Percentiles rank a stretch among this genome's conserved stretches.
phyloP scores from a whole-genome alignment of 37 sponge, comb jelly and placozoan species.

The Chondrilla cf. caribensis region DNA sequence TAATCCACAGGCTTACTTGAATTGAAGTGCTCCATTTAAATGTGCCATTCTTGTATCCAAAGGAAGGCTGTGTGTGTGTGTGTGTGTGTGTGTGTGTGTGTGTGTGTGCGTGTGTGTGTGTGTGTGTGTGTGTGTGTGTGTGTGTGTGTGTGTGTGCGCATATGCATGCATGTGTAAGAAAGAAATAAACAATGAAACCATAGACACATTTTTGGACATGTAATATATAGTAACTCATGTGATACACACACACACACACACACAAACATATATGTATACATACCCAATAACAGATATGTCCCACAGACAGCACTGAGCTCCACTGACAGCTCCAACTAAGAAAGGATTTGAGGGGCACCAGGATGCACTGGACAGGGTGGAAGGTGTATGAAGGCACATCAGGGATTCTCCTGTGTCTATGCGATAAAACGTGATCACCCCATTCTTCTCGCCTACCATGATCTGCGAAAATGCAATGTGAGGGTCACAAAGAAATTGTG shows the following conservation, averaged over 20 bases:
- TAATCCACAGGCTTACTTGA: too few species aligned
- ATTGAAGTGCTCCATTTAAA: too few species aligned
- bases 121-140: too few species aligned
- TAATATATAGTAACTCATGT: not conserved
- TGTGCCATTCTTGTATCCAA: too few species aligned
- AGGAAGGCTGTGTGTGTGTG: too few species aligned
- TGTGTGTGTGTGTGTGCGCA: too few species aligned
- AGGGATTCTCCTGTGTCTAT: constrained; percentile 40
- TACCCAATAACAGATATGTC: constrained; percentile 56
- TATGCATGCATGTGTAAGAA: not conserved
- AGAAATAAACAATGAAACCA: not conserved
- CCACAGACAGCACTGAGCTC: constrained; percentile 59
- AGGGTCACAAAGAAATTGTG: too few species aligned
- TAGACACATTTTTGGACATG: not conserved
- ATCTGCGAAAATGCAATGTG: constrained; percentile 37
- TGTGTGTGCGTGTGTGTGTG: too few species aligned
- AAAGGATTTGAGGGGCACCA: constrained; percentile 61
- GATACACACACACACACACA: not conserved
- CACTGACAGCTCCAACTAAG: constrained; percentile 50
- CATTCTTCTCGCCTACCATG: constrained; percentile 60
- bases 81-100: too few species aligned
- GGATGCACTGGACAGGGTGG: constrained; percentile 37
- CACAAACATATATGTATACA: not conserved
- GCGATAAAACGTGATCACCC: constrained; percentile 46
- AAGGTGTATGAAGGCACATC: constrained; percentile 25